Evolutionary conservation across 2,888 invertebrate genomes (phyloP).

Genomic region (Xanthia icteritia): DNA sequence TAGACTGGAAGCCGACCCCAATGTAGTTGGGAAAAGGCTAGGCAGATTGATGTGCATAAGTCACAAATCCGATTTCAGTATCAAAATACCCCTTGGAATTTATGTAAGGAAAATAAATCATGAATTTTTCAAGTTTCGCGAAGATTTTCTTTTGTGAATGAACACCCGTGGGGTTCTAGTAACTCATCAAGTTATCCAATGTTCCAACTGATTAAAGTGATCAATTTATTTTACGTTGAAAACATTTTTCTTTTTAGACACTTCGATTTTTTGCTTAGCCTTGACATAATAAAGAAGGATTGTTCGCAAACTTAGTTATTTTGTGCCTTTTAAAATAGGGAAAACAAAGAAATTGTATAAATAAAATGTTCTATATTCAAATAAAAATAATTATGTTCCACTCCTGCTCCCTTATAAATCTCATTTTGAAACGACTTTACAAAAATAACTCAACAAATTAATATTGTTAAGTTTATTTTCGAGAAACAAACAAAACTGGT

Average conservation of each 20-base stretch:
- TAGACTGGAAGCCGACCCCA: no score
- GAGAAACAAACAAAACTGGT: slow-evolving; percentile 8
- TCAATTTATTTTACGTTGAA: slow-evolving; percentile 64
- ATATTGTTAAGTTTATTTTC: not conserved
- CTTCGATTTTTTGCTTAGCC: slow-evolving; percentile 17
- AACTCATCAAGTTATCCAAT: slow-evolving; percentile 65
- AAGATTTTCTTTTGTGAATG: slow-evolving; percentile 58
- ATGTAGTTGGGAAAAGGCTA: no score
- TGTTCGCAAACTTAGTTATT: slow-evolving; percentile 11
- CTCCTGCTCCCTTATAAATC: not conserved
- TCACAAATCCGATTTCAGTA: slow-evolving; percentile 7
- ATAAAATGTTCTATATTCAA: slow-evolving; percentile 6
- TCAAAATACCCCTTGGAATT: slow-evolving; percentile 22
- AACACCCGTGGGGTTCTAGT: slow-evolving; percentile 52
- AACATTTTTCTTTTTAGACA: slow-evolving; percentile 33
- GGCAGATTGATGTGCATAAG: not conserved
- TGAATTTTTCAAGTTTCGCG: slow-evolving; percentile 48
- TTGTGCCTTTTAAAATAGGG: not conserved
- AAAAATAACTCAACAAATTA: slow-evolving; percentile 2
- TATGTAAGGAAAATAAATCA: slow-evolving; percentile 57
- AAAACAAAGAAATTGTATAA: not conserved
- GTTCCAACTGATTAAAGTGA: slow-evolving; percentile 61
- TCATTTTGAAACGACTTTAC: not conserved
- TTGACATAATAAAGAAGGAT: slow-evolving; percentile 13
- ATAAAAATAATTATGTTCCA: not conserved